Base-by-base conservation (phyloP, 2,113 vertebrate species). In the Alligator sinensis region DNA sequence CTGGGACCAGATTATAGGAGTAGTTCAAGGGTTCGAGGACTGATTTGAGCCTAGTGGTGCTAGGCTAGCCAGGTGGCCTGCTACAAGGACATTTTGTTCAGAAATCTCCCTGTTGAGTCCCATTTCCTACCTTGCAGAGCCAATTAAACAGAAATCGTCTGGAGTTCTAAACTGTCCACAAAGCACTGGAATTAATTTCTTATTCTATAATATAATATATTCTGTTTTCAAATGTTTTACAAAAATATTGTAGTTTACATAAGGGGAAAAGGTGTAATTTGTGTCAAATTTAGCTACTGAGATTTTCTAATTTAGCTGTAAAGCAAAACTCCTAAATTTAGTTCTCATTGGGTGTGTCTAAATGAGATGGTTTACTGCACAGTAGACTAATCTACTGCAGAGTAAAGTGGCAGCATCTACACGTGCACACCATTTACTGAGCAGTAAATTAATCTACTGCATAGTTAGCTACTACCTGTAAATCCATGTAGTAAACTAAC, bases 121-220 rank as follows among this genome's bases (percentile, higher is more conserved):
- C 95, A 34, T 86, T 94, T 93, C 86, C 91, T 94, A 89, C 95
- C 95, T 95, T 92, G 30, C 93, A 96, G 90, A 97, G 30, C 79
- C 19, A 95, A 96, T 94, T 96, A 94, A 91, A 74, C 61, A 84
- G 60, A 90, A 95, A 95, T 27, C 81, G 94, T 93, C 96, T 93
- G 85, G 30, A 87, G 95, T 88, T 94, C 85, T 86, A 72, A 90
- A 47, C 28, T 66, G 25, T 28, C 55, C 87, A 94, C 80, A 80
- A 77, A 94, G 90, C 61, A 77, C 28, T 47, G 64, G 83, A 84
- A 4, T 11, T 87, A 59, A 91, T 34, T 11, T 58, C 62, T 91
- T 77, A 47, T 82, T 93, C 47, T 2, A 4, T 77, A 80, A 80
- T 16, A 22, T 89, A 74, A 59, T 47, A 47, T 9, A 47, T 75